These are phyloP conservation scores for Protodeltote pygarga DNA, from an alignment of 2,888 invertebrate species.

Conservation along the genomic window DNA sequence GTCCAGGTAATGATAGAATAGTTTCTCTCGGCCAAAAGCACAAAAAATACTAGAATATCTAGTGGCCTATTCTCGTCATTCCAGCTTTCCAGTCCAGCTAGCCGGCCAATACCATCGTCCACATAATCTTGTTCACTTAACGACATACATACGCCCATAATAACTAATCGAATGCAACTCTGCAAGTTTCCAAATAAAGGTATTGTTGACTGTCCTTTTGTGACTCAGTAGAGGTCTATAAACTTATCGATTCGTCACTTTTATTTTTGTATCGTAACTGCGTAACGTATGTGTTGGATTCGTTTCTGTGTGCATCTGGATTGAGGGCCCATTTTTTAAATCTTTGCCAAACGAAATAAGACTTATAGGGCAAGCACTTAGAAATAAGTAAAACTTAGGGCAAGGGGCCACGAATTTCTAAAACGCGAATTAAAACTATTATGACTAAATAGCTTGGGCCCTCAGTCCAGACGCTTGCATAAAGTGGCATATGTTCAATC, in stretches of 20 bases:
- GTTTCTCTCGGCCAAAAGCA: constrained; percentile 27
- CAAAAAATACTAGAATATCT: constrained; percentile 33
- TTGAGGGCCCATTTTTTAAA: too few relatives aligned
- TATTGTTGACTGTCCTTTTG: constrained; percentile 15
- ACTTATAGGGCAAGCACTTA: too few relatives aligned
- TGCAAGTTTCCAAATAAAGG: constrained; percentile 37
- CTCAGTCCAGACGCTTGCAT: too few relatives aligned
- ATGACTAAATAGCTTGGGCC: neutral
- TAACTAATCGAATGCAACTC: constrained; percentile 27
- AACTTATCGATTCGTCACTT: constrained; percentile 11
- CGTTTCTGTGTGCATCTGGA: neutral
- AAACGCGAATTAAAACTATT: too few relatives aligned
- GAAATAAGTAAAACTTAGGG: too few relatives aligned
- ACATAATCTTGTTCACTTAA: constrained; percentile 23
- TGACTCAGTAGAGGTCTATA: constrained; percentile 24
- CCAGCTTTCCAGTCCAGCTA: constrained; percentile 31
- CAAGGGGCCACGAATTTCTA: too few relatives aligned
- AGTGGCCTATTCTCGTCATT: constrained; percentile 27
- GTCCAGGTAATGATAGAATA: constrained; percentile 8
- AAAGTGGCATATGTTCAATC: too few relatives aligned
- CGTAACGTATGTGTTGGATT: neutral
- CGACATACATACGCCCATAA: constrained; percentile 32
- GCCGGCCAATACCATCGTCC: constrained; percentile 28
- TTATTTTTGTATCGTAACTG: constrained; percentile 23
- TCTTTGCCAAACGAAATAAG: too few relatives aligned